phyloP scores from a whole-genome alignment of 37 sponge, comb jelly and placozoan genomes.

The Cliona cf. orientalis region DNA sequence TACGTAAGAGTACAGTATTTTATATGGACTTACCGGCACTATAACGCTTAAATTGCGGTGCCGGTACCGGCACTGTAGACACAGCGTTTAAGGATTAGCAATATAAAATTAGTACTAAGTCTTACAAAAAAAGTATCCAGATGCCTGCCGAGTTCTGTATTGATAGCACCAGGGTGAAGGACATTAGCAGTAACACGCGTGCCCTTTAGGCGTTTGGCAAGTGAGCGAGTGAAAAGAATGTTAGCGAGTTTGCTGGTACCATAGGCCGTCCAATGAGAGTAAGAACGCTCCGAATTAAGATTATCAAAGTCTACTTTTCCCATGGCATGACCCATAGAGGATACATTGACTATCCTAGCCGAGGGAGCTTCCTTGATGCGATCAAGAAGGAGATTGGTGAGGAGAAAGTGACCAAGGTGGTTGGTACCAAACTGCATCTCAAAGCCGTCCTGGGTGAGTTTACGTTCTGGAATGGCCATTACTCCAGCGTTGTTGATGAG shows the following conservation, averaged over 20 bases:
- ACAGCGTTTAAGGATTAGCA: too few relatives aligned
- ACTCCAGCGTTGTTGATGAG: constrained; percentile 89
- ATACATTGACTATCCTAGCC: constrained; percentile 73
- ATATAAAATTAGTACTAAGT: neutral
- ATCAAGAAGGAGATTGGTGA: constrained; percentile 67
- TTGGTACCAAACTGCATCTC: constrained; percentile 70
- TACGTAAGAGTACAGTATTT: too few relatives aligned
- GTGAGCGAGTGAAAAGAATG: constrained; percentile 71
- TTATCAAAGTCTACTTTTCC: constrained; percentile 55
- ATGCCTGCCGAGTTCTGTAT: constrained; percentile 60
- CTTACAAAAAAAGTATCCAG: neutral
- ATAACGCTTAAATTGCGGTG: too few relatives aligned
- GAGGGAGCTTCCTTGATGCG: constrained; percentile 67
- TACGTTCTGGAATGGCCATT: constrained; percentile 20
- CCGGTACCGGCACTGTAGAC: too few relatives aligned
- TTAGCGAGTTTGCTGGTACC: constrained; percentile 82
- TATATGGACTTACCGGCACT: too few relatives aligned
- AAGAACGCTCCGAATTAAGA: constrained; percentile 31
- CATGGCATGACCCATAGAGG: constrained; percentile 52
- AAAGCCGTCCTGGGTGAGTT: constrained; percentile 61
- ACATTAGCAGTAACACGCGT: constrained; percentile 71
- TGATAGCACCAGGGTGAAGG: constrained; percentile 77
- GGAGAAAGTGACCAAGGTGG: constrained; percentile 71
- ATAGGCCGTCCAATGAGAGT: constrained; percentile 45
- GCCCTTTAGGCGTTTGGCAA: constrained; percentile 62